phyloP scores from a whole-genome alignment of 2,113 vertebrate genomes.

The Junco hyemalis region DNA sequence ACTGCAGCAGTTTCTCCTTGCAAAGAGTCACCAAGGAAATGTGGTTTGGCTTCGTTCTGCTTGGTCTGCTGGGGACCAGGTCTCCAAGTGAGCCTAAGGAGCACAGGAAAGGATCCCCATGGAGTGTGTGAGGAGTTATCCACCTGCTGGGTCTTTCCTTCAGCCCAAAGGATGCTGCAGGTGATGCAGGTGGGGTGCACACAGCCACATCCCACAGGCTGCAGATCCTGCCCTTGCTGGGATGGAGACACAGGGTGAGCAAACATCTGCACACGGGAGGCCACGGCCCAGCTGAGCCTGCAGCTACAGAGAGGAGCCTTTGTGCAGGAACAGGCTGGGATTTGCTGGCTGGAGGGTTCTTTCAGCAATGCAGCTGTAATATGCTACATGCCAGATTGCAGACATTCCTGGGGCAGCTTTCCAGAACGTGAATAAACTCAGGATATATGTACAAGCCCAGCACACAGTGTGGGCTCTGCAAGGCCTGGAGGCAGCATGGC shows the following conservation, averaged over 20 bases:
- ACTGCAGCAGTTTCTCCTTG: not conserved
- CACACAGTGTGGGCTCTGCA: not conserved
- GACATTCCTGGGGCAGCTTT: slow-evolving; percentile 45
- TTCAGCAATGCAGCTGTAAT: not conserved
- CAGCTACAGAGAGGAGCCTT: not conserved
- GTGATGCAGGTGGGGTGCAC: not conserved
- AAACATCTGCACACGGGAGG: not conserved
- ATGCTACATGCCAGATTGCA: not conserved
- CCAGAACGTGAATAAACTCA: slow-evolving; percentile 15
- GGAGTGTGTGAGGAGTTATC: not conserved
- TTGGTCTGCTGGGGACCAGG: not conserved
- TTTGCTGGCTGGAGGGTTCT: not conserved
- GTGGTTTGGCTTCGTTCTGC: not conserved
- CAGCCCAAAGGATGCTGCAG: not conserved
- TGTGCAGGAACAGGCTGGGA: not conserved
- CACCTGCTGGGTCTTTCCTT: not conserved
- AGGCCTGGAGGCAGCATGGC: not conserved
- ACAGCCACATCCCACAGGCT: not conserved
- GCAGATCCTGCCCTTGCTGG: not conserved
- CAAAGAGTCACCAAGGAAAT: not conserved
- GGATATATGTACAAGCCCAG: not conserved
- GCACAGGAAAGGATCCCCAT: too few species aligned
- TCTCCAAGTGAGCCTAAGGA: not conserved
- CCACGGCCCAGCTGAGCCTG: not conserved
- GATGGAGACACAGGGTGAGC: not conserved